These are phyloP conservation scores for Bucco capensis DNA, from an alignment of 2,113 vertebrate species.

Conservation along the genomic window DNA sequence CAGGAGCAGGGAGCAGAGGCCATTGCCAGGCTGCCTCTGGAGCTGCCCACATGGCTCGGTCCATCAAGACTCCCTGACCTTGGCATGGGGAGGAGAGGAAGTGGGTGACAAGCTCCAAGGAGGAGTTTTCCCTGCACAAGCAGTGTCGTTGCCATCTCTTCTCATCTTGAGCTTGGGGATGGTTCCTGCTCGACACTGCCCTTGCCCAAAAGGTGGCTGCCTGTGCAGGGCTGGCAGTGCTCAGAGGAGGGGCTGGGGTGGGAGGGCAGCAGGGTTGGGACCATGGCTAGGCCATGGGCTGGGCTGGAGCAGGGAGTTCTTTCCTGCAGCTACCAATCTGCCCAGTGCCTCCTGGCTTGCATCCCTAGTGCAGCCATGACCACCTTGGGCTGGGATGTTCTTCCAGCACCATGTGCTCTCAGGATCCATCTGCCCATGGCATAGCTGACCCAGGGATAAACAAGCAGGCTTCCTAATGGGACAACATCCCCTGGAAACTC, in stretches of 20 bases:
- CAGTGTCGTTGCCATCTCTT: background rate
- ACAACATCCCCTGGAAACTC: background rate
- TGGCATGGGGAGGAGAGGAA: background rate
- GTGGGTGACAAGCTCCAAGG: background rate
- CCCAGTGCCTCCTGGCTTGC: accelerated
- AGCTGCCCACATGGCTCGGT: too few species aligned
- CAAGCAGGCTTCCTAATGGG: background rate
- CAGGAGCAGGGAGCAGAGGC: too few species aligned
- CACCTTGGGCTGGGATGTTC: background rate
- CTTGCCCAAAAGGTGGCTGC: background rate
- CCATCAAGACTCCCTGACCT: too few species aligned
- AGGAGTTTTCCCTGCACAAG: background rate
- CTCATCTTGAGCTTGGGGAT: accelerated
- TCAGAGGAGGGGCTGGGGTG: accelerated
- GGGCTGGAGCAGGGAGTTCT: background rate
- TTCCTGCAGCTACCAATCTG: background rate
- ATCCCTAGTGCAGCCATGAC: background rate
- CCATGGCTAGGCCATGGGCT: background rate
- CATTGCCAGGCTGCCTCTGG: accelerated
- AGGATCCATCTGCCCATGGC: background rate
- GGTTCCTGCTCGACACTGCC: background rate
- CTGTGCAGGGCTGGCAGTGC: background rate
- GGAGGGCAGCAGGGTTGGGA: background rate
- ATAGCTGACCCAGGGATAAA: background rate
- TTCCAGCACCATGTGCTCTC: accelerated